Conservation (phyloP, 2,888 invertebrate genomes). For the Folsomia candida region DNA sequence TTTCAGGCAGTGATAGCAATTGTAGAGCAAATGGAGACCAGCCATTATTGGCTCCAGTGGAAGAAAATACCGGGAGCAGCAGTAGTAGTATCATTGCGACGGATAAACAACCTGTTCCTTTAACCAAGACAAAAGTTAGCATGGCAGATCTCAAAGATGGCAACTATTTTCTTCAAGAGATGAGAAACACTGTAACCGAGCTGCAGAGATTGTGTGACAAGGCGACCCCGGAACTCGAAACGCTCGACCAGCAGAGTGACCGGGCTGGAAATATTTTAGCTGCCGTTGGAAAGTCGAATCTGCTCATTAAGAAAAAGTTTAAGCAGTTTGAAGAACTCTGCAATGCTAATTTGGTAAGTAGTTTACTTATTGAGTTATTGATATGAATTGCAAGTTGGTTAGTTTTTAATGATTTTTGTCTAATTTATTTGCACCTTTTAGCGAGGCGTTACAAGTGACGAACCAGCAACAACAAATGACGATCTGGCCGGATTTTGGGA, state of each 20-base stretch:
- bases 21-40: slow-evolving; percentile 1
- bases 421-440: neutral
- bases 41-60: slow-evolving; percentile 3
- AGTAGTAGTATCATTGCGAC: neutral
- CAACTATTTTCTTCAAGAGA: slow-evolving; percentile 69
- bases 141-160: slow-evolving; percentile 63
- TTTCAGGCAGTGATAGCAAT: neutral
- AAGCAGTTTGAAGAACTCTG: slow-evolving; percentile 86
- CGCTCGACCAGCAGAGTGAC: slow-evolving; percentile 61
- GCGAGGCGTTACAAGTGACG: slow-evolving; percentile 58
- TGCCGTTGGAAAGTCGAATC: slow-evolving; percentile 85
- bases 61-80: slow-evolving; percentile 15
- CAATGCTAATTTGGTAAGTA: slow-evolving; percentile 64
- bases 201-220: slow-evolving; percentile 67
- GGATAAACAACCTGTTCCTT: slow-evolving; percentile 12
- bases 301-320: slow-evolving; percentile 88
- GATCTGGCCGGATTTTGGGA: slow-evolving; percentile 98
- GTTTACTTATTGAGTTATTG: too few species aligned
- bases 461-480: slow-evolving; percentile 79
- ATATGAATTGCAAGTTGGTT: slow-evolving; percentile 62
- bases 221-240: slow-evolving; percentile 68
- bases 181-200: slow-evolving; percentile 68
- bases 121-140: neutral
- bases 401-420: slow-evolving; percentile 15
- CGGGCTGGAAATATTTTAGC: slow-evolving; percentile 78